phyloP scores from a whole-genome alignment of 2,888 invertebrate species.

The Lepetodrilus schrolli region DNA sequence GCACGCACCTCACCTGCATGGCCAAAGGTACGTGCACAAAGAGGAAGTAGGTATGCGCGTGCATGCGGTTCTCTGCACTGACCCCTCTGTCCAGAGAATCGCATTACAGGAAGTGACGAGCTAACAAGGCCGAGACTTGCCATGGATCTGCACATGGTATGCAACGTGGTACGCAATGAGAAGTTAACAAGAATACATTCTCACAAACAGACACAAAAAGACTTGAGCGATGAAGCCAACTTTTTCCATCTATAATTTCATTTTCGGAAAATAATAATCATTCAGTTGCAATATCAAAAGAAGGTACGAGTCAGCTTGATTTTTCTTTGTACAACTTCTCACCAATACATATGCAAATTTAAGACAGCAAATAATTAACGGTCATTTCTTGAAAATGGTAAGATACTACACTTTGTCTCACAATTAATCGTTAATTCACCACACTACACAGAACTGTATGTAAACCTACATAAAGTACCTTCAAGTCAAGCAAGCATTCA shows the following conservation, averaged over 20 bases:
- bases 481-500: background rate
- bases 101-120: constrained; percentile 13
- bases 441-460: constrained; percentile 19
- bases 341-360: constrained; percentile 23
- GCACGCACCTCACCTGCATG: background rate
- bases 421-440: constrained; percentile 17
- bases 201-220: constrained; percentile 24
- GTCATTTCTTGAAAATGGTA: constrained; percentile 25
- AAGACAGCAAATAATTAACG: constrained; percentile 24
- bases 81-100: constrained; percentile 25
- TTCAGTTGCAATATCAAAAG: constrained; percentile 24
- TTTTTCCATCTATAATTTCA: constrained; percentile 25
- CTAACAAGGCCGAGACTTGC: background rate
- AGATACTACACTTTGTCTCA: constrained; percentile 23
- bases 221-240: constrained; percentile 21
- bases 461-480: constrained; percentile 14
- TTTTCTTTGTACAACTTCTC: constrained; percentile 18
- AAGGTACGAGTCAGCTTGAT: constrained; percentile 3
- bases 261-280: constrained; percentile 4
- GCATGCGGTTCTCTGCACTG: constrained; percentile 20
- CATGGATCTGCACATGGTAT: background rate
- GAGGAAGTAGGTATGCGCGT: constrained; percentile 5
- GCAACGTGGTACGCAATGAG: background rate
- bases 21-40: background rate
- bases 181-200: background rate